Conservation (phyloP, 2,113 vertebrate genomes). For the Saguinus imperator region DNA sequence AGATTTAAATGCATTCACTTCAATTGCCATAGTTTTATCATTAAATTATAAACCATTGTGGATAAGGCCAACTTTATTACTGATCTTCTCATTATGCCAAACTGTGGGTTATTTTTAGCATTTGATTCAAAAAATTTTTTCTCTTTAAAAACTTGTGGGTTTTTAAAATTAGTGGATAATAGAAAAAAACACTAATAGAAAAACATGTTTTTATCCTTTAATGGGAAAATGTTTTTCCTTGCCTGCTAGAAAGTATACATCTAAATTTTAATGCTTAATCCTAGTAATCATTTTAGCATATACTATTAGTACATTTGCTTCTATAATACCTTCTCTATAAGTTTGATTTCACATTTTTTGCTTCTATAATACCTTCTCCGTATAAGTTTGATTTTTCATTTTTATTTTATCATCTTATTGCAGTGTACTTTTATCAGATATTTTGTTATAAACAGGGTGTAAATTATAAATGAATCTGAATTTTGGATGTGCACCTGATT, state of each 20-base stretch:
- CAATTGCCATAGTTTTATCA: not conserved
- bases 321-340: not conserved
- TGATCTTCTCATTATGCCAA: not conserved
- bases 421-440: not conserved
- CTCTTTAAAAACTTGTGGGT: not conserved
- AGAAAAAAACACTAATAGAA: not conserved
- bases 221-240: not conserved
- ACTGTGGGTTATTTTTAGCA: not conserved
- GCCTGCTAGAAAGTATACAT: not conserved
- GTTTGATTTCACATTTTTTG: conserved; percentile 40
- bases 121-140: not conserved
- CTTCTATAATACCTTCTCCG: not conserved
- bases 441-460: not conserved
- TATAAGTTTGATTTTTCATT: conserved; percentile 32
- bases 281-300: not conserved
- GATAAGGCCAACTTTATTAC: not conserved
- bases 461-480: conserved; percentile 25
- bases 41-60: not conserved
- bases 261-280: conserved; percentile 12
- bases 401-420: conserved; percentile 11
- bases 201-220: not conserved
- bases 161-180: not conserved
- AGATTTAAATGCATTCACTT: not conserved
- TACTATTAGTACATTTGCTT: not conserved
- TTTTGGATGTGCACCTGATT: not conserved